These are phyloP conservation scores for Drosophila melanica DNA, from an alignment of 1,140 invertebrate species.

Conservation along the genomic window DNA sequence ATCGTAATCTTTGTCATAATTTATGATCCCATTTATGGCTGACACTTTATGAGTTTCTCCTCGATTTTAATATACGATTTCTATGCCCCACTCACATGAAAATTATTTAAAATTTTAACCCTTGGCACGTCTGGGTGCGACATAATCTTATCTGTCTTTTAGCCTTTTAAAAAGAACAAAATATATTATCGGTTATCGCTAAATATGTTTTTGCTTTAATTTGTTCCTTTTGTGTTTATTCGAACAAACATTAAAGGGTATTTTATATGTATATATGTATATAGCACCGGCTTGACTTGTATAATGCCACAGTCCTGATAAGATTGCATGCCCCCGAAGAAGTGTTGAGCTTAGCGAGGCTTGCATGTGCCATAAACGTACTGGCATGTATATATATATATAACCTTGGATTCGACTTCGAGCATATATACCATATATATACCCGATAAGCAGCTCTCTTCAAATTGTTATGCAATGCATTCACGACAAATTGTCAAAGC, in stretches of 20 bases:
- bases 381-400: conserved; percentile 35
- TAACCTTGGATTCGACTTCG: conserved; percentile 51
- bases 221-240: neutral
- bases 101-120: neutral
- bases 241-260: conserved; percentile 35
- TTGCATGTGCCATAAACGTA: conserved; percentile 12
- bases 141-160: conserved; percentile 33
- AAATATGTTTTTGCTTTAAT: neutral
- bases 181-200: conserved; percentile 26
- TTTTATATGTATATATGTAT: conserved; percentile 25
- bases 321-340: conserved; percentile 56
- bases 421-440: neutral
- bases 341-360: conserved; percentile 43
- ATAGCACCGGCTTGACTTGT: conserved; percentile 17
- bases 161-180: conserved; percentile 1
- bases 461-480: conserved; percentile 38
- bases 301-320: conserved; percentile 46
- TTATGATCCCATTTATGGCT: conserved; percentile 21
- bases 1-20: conserved; percentile 10
- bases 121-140: conserved; percentile 14
- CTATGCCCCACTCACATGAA: neutral
- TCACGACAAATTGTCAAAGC: conserved; percentile 4
- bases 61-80: conserved; percentile 8
- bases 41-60: conserved; percentile 18
- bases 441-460: conserved; percentile 30